These are phyloP conservation scores for Ailurus styani DNA, from an alignment of 2,113 vertebrate genomes.

Conservation along the genomic window DNA sequence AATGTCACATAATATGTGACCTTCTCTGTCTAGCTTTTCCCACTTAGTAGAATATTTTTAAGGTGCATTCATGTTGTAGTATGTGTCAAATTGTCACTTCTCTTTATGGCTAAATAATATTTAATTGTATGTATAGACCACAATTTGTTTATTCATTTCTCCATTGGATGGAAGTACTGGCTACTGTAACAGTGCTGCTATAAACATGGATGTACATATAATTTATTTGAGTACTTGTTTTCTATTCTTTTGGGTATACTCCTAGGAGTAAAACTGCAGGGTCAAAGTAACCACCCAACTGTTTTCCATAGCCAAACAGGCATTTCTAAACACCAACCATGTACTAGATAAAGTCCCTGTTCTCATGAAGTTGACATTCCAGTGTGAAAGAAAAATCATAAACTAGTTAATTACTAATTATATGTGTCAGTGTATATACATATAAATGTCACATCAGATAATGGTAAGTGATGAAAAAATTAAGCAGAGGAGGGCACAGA, in stretches of 20 bases:
- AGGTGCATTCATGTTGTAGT: not conserved
- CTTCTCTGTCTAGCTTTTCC: not conserved
- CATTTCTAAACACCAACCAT: not conserved
- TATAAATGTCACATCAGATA: not conserved
- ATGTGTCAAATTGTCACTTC: not conserved
- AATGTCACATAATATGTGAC: not conserved
- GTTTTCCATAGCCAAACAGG: not conserved
- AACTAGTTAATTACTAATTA: conserved; percentile 4
- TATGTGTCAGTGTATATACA: not conserved
- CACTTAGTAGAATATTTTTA: not conserved
- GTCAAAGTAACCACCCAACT: not conserved
- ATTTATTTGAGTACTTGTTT: not conserved
- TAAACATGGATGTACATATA: not conserved
- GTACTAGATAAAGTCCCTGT: not conserved
- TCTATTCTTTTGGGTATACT: not conserved
- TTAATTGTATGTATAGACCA: not conserved
- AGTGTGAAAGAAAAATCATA: conserved; percentile 5
- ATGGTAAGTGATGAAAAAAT: not conserved
- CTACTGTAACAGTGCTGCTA: not conserved
- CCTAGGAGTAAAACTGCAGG: not conserved
- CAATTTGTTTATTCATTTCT: not conserved
- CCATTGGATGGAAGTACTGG: not conserved
- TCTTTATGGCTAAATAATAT: not conserved
- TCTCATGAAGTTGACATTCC: not conserved
- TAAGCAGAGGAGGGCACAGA: not conserved